Evolutionary conservation across 2,113 vertebrate genomes (phyloP), one percentile per base, ranked within the genome.

Genomic region (Castor canadensis): DNA sequence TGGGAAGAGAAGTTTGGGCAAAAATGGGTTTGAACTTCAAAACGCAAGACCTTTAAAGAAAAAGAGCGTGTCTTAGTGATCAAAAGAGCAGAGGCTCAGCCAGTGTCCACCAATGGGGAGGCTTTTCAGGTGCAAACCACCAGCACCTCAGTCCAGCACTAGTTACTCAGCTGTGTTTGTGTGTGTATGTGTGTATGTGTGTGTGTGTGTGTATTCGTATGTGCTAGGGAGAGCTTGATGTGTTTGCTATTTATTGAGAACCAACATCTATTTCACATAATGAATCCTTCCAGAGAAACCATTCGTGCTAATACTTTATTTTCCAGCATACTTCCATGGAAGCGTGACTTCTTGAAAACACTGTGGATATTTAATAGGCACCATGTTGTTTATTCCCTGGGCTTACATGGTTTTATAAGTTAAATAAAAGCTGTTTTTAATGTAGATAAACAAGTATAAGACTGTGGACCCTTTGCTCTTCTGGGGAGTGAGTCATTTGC

Each of bases 261-360:
- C n/a, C 20, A 79, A 47, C 10, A 69, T 85, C 0, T 89, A 80
- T 93, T 87, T 93, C 76, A 85, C 26, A 40, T 72, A 94, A 66
- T 30, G 19, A 93, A 58, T 47, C n/a, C 93, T 95, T 67, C 87
- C 40, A 89, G 38, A 52, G 19, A 77, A 38, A 81, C 3, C 32
- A 75, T 69, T 91, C 79, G 58, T 81, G 54, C 13, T 66, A 64
- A 72, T 60, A 40, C 0, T 22, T 60, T 32, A 54, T 73, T 22
- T 69, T 93, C 9, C 52, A 82, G 91, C 17, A 47, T 30, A 64
- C 66, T 92, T 87, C 66, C 16, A 45, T 35, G 0, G 71, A 16
- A 72, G 38, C 11, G 22, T 38, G 84, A 80, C 49, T 96, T 93
- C 80, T 93, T 80, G 35, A 80, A 67, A 90, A 87, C 10, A 45